A percentile compares a stretch with the other conserved stretches of the same genome.
These are phyloP conservation scores for Crocuta crocuta DNA, from an alignment of 2,113 vertebrate species.

Conservation along the genomic window DNA sequence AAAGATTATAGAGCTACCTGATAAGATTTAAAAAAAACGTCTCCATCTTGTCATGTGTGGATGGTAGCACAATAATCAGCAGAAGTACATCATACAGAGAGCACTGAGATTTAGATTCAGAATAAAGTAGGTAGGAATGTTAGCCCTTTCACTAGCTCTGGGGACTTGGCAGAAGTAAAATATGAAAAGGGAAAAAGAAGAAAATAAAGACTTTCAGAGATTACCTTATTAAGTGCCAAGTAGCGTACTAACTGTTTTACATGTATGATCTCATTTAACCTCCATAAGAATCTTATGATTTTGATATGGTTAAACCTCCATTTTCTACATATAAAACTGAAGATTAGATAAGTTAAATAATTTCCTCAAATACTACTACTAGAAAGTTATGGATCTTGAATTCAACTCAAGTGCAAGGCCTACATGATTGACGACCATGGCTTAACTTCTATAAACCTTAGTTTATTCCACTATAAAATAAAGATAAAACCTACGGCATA, in stretches of 20 bases:
- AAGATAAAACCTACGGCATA: background rate
- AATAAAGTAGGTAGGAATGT: background rate
- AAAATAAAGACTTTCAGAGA: background rate
- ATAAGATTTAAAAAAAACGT: background rate
- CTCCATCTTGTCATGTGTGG: background rate
- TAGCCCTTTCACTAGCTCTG: background rate
- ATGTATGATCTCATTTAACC: background rate
- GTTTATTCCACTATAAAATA: background rate
- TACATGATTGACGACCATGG: background rate
- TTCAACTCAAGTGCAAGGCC: background rate
- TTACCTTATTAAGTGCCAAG: background rate
- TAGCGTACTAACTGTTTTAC: background rate
- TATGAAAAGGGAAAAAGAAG: background rate
- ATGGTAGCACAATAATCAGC: background rate
- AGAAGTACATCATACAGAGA: background rate
- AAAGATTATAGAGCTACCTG: background rate
- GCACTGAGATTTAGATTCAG: background rate
- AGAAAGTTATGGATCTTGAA: background rate
- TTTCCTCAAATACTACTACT: background rate
- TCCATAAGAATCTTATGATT: background rate
- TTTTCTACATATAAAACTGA: background rate
- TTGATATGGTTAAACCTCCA: background rate
- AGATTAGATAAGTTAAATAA: background rate
- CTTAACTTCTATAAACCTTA: background rate
- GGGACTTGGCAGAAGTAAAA: background rate